Conservation (phyloP, 2,797 vertebrate genomes). For the Platyrinchus mystaceus region DNA sequence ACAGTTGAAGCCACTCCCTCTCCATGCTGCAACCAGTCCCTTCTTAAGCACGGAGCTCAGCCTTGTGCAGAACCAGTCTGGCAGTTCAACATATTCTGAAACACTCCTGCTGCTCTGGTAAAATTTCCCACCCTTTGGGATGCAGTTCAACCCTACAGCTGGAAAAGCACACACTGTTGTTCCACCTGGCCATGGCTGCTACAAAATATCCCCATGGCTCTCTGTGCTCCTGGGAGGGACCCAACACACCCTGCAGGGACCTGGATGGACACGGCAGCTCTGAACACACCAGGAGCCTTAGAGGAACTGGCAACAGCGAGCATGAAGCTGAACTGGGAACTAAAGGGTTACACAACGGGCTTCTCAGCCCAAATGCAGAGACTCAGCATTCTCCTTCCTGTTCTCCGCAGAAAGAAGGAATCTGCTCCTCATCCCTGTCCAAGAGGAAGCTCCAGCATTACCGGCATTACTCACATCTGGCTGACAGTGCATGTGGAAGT, state of each 20-base stretch:
- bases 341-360: neutral
- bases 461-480: conserved; percentile 48
- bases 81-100: neutral
- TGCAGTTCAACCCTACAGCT: neutral
- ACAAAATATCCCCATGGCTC: neutral
- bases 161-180: neutral
- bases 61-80: neutral
- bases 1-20: neutral
- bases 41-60: neutral
- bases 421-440: neutral
- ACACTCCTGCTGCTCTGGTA: neutral
- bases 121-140: neutral
- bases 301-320: neutral
- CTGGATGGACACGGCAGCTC: neutral
- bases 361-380: neutral
- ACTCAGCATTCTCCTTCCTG: conserved; percentile 32
- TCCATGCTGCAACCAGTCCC: neutral
- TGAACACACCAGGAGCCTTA: neutral
- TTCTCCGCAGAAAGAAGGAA: neutral
- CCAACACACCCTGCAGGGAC: neutral
- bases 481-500: neutral
- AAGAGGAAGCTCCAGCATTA: conserved; percentile 11
- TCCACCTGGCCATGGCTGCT: neutral
- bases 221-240: neutral
- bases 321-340: neutral